Base-by-base conservation (phyloP, 2,113 vertebrate genomes). In the Eurystomus gularis region DNA sequence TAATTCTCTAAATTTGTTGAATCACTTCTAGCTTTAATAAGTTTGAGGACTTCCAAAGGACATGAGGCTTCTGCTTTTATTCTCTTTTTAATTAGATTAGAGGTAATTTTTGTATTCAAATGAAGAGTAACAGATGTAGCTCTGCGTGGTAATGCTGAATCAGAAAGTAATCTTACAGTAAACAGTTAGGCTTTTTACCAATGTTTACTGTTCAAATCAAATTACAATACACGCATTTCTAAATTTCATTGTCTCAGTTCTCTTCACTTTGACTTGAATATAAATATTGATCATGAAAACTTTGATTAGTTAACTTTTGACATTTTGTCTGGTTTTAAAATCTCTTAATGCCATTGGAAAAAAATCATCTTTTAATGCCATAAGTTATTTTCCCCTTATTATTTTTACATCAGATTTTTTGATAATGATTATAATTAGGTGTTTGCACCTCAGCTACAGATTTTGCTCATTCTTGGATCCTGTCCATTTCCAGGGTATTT, bases 31-130 rank as follows among this genome's bases (percentile, higher is more conserved):
- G 25, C 37, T 90, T 90, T 73, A 86, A 55, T 51, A 86, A 87
- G 44, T 85, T 76, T 93, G 78, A 94, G 78, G 66, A 83, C 42
- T 92, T 96, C 46, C 31, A 80, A 95, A 94, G 66, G 62, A 90
- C 62, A 86, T 55, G 35, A 85, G 72, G 54, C 21, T 94, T 66
- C 49, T 79, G 28, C 23, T 96, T 89, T 69, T 85, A 77, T 77
- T 90, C 70, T 65, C 35, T 72, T 93, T 96, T 96, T 80, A 94
- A 90, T 94, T 93, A 94, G 62, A 88, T 87, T 40, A 77, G 54
- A 80, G 60, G 62, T 77, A 85, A 54, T 86, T 96, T 96, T 86
- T 90, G 17, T 90, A 80, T 94, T 90, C 37, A 77, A 85, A 94
- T 82, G 15, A 82, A 79, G 44, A 94, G 40, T 61, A 95, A 90